phyloP scores from a whole-genome alignment of 2,797 vertebrate genomes.

The Lepilemur septentrionalis region DNA sequence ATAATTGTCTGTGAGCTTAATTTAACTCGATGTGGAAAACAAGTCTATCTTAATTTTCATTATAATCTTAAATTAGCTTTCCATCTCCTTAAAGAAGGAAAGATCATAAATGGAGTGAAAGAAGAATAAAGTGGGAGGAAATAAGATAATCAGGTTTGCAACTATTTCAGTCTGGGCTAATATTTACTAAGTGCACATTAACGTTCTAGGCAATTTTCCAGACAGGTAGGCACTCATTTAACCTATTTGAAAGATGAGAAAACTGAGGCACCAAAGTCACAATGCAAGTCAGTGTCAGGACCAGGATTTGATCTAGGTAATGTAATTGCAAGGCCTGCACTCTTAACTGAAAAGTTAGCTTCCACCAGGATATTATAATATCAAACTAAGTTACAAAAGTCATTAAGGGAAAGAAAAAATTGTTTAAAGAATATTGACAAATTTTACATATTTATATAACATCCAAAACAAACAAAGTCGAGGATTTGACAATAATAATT shows the following conservation, averaged over 20 bases:
- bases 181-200: slow-evolving; percentile 22
- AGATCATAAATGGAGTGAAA: slow-evolving; percentile 32
- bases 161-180: neutral
- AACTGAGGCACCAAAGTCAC: neutral
- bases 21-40: slow-evolving; percentile 44
- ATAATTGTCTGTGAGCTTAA: slow-evolving; percentile 24
- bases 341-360: neutral
- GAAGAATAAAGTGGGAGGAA: slow-evolving; percentile 35
- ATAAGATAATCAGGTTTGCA: slow-evolving; percentile 17
- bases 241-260: neutral
- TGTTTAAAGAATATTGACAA: neutral
- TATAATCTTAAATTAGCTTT: slow-evolving; percentile 51
- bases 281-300: neutral
- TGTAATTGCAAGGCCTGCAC: neutral
- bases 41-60: slow-evolving; percentile 37
- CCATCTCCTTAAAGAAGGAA: neutral
- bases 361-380: neutral
- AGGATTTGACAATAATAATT: neutral
- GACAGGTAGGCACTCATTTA: neutral
- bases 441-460: neutral
- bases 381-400: neutral
- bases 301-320: neutral
- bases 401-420: neutral
- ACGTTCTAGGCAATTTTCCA: neutral
- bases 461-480: neutral